phyloP scores from a whole-genome alignment of 2,888 invertebrate genomes.

The Lithodes maja region DNA sequence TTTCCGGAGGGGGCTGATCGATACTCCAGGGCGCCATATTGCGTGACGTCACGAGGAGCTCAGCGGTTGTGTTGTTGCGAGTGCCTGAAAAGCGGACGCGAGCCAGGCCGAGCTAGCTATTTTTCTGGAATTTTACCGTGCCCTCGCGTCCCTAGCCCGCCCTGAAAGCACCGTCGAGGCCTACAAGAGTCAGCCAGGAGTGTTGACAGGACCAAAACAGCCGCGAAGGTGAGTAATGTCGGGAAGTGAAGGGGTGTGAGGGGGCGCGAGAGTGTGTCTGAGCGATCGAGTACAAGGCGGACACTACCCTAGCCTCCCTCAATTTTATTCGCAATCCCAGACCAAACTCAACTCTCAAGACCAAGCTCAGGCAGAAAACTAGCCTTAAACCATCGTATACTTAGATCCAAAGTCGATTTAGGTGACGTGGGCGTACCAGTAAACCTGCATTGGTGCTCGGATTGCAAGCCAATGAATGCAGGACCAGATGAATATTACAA shows the following conservation, averaged over 20 bases:
- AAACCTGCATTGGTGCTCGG: too few species aligned
- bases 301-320: neutral
- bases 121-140: neutral
- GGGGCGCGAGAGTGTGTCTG: neutral
- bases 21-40: constrained; percentile 56
- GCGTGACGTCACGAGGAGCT: constrained; percentile 56
- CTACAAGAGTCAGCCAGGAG: neutral
- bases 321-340: too few species aligned
- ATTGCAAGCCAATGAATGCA: too few species aligned
- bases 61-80: constrained; percentile 58
- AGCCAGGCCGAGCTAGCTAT: constrained; percentile 3
- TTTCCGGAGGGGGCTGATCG: constrained; percentile 52
- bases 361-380: too few species aligned
- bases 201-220: neutral
- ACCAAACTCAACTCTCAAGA: too few species aligned
- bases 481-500: too few species aligned
- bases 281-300: neutral
- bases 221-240: neutral
- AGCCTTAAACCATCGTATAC: too few species aligned
- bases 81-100: constrained; percentile 42
- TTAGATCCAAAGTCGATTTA: too few species aligned
- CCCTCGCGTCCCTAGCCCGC: neutral
- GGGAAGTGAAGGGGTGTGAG: neutral
- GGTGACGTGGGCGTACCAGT: too few species aligned
- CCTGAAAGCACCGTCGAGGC: neutral